These are phyloP conservation scores for Bathynomus jamesi DNA, from an alignment of 1,140 invertebrate species.

Conservation along the genomic window DNA sequence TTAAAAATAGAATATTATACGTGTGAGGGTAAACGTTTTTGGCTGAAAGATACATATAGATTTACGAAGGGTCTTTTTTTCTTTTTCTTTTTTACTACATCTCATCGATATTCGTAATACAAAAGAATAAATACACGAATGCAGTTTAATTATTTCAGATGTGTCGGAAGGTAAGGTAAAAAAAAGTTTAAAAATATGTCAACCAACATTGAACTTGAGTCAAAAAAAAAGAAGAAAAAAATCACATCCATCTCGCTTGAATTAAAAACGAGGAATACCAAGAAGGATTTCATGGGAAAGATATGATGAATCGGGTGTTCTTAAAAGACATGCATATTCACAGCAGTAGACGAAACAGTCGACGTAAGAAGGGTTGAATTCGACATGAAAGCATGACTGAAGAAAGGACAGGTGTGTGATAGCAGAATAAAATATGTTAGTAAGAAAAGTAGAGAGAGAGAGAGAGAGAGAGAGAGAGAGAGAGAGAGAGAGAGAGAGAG, in stretches of 20 bases:
- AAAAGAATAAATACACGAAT: neutral
- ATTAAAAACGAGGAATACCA: neutral
- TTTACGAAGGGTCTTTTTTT: too few species aligned
- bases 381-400: neutral
- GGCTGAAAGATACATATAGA: too few species aligned
- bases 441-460: neutral
- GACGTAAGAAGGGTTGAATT: neutral
- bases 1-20: too few species aligned
- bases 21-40: too few species aligned
- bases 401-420: neutral
- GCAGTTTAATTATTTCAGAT: neutral
- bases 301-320: neutral
- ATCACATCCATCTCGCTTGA: neutral
- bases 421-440: neutral
- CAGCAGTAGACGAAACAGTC: neutral
- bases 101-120: neutral
- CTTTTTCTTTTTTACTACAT: too few species aligned
- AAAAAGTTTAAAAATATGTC: too few species aligned
- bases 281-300: neutral
- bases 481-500: neutral
- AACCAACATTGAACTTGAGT: too few species aligned
- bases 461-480: neutral
- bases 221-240: neutral
- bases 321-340: slow-evolving; percentile 1
- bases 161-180: neutral